A percentile compares a stretch with the other conserved stretches of the same genome.
Evolutionary conservation across 2,888 invertebrate genomes (phyloP).

Genomic region (Nymphalis c-album): DNA sequence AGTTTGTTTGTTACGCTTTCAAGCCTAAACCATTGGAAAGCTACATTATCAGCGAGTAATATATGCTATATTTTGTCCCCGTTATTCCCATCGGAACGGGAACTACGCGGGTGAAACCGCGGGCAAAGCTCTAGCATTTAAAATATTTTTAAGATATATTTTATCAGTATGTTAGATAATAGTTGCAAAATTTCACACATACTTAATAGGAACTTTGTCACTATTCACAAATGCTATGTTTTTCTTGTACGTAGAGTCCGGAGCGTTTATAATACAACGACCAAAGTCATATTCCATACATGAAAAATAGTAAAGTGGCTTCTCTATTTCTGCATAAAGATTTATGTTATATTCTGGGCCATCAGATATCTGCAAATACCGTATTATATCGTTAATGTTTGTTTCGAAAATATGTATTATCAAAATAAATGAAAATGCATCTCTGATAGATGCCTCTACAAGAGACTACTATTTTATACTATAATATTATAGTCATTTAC

Average conservation of each 20-base stretch:
- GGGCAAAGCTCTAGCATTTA: too few relatives aligned
- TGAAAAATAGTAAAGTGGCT: conserved; percentile 82
- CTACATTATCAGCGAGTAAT: too few relatives aligned
- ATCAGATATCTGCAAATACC: conserved; percentile 80
- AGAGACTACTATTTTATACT: too few relatives aligned
- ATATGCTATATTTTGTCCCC: too few relatives aligned
- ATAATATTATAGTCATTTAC: too few relatives aligned
- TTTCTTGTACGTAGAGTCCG: conserved; percentile 71
- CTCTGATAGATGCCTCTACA: too few relatives aligned
- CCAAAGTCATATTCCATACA: conserved; percentile 84
- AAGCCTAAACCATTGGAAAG: too few relatives aligned
- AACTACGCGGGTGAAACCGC: too few relatives aligned
- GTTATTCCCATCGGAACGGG: too few relatives aligned
- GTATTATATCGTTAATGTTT: neutral
- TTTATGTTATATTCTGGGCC: conserved; percentile 84
- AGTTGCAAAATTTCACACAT: conserved; percentile 34
- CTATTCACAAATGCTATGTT: conserved; percentile 62
- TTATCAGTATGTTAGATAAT: neutral
- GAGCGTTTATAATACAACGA: conserved; percentile 82
- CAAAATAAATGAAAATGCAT: neutral
- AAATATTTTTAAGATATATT: neutral
- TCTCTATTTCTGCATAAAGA: conserved; percentile 81
- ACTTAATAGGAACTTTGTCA: conserved; percentile 63
- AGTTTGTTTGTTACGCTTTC: too few relatives aligned
- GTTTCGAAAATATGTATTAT: neutral